phyloP scores from a whole-genome alignment of 2,888 invertebrate species.

The Terebella lapidaria region DNA sequence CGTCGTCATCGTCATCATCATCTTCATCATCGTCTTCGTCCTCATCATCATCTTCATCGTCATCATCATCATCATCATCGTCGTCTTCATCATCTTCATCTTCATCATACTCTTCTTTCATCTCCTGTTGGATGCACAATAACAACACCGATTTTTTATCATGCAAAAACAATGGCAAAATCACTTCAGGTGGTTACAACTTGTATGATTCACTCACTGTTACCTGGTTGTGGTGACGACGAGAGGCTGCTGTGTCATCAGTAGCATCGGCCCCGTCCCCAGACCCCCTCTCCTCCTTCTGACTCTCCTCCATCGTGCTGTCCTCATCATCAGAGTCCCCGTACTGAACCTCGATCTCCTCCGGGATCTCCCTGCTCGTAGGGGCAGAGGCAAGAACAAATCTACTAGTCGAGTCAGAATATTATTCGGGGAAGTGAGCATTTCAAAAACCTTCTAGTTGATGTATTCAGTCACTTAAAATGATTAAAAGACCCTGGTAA shows the following conservation, averaged over 20 bases:
- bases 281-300: slow-evolving; percentile 23
- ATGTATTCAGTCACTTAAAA: too few species aligned
- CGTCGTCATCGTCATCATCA: slow-evolving; percentile 19
- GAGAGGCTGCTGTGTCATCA: too few species aligned
- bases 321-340: slow-evolving; percentile 7
- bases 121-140: slow-evolving; percentile 5
- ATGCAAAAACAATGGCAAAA: too few species aligned
- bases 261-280: too few species aligned
- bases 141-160: too few species aligned
- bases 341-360: slow-evolving; percentile 27
- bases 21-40: slow-evolving; percentile 36
- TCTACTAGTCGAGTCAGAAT: background rate
- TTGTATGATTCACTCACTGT: too few species aligned
- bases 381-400: slow-evolving; percentile 23
- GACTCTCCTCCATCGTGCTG: slow-evolving; percentile 26
- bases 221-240: too few species aligned
- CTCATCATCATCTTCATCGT: slow-evolving; percentile 19
- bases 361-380: slow-evolving; percentile 34
- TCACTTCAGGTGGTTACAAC: too few species aligned
- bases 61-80: slow-evolving; percentile 15
- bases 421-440: too few species aligned
- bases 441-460: too few species aligned
- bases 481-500: too few species aligned
- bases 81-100: slow-evolving; percentile 16
- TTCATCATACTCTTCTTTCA: slow-evolving; percentile 20